Evolutionary conservation across 2,888 invertebrate genomes (phyloP), one percentile per base, ranked within the genome.

Genomic region (Melieria picta): DNA sequence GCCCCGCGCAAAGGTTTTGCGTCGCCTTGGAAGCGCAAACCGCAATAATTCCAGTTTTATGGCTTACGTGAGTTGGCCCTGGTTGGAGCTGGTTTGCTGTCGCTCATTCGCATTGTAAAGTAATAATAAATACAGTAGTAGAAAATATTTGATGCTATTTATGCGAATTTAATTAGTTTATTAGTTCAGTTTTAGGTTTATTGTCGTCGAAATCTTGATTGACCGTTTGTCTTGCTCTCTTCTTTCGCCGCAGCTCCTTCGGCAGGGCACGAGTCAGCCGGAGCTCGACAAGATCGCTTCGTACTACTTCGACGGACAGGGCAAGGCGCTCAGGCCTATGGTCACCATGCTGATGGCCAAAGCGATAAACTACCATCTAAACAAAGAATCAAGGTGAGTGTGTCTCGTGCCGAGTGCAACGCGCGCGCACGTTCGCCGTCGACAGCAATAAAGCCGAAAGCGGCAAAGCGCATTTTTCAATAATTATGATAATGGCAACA

Each of bases 241-340:
- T 60, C 16, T 45, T 43, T 70, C 6, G n/a, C 75, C 76, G 46
- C 74, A 87, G 87, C 73, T 85, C 85, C 89, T 95, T 86, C 89
- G 91, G 84, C 90, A 90, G 82, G 93, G 94, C 87, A 94, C 94
- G 82, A 91, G 91, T 86, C 93, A 93, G 87, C 89, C 92, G 76
- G 95, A 96, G 88, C 89, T 99, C 85, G 92, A 93, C 88, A 93
- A 93, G 86, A 96, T 98, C 89, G 93, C 98, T 75, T 94, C 95
- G 83, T 99, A 99, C 88, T 98, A 99, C 89, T 98, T 99, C 89
- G 96, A 97, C 88, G 98, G 98, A 74, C 94, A 97, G 87, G 99
- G 99, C 82, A 99, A 99, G 90, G 95, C 97, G 79, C 90, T 99
- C 79, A 91, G 99, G 85, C 99, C 99, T 65, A 95, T 97, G 93